phyloP scores from a whole-genome alignment of 1,140 invertebrate species.

The Trichonephila clavata region DNA sequence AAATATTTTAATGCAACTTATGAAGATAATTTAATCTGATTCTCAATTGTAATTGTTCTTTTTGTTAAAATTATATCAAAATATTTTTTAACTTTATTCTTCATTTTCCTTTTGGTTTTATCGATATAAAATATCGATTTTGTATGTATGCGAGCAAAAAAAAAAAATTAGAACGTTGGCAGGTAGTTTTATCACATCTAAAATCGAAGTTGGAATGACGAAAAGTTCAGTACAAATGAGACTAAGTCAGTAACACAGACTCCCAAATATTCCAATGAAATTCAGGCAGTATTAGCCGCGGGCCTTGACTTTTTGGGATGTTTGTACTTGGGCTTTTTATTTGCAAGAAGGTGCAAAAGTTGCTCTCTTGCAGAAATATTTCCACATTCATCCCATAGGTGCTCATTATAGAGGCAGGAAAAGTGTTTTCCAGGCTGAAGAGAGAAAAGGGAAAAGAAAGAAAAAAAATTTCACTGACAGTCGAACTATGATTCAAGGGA shows the following conservation, averaged over 20 bases:
- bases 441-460: slow-evolving; percentile 7
- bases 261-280: neutral
- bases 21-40: too few species aligned
- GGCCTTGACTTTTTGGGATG: slow-evolving; percentile 19
- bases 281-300: slow-evolving; percentile 44
- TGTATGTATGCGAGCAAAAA: too few species aligned
- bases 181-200: too few species aligned
- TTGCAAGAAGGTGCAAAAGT: slow-evolving; percentile 26
- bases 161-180: too few species aligned
- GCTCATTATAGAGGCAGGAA: slow-evolving; percentile 64
- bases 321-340: slow-evolving; percentile 70
- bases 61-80: too few species aligned
- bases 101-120: too few species aligned
- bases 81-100: too few species aligned
- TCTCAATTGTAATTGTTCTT: too few species aligned
- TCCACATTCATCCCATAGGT: slow-evolving; percentile 69
- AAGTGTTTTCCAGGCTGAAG: slow-evolving; percentile 16
- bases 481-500: neutral
- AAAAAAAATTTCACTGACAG: neutral
- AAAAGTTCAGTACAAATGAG: neutral
- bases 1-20: too few species aligned
- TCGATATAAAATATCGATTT: too few species aligned
- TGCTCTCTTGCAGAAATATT: slow-evolving; percentile 52
- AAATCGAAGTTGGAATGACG: neutral
- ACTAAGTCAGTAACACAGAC: neutral